These are phyloP conservation scores for Drosophila athabasca DNA, from an alignment of 1,140 invertebrate species.

Conservation along the genomic window DNA sequence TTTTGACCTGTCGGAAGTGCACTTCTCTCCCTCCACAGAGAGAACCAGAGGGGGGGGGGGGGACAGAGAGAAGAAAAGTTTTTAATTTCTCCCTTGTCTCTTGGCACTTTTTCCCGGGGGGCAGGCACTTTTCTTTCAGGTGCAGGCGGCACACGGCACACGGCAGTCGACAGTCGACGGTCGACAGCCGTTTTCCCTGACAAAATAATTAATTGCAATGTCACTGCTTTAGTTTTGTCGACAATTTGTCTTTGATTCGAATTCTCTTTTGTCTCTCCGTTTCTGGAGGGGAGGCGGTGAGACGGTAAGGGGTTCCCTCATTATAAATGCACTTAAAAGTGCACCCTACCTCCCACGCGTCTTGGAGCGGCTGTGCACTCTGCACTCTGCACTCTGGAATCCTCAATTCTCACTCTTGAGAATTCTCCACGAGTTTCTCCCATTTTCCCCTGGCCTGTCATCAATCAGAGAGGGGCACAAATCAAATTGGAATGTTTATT, in stretches of 20 bases:
- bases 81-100: conserved; percentile 81
- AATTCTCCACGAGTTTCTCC: conserved; percentile 10
- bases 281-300: neutral
- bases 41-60: neutral
- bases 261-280: conserved; percentile 36
- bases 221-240: conserved; percentile 63
- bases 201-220: conserved; percentile 78
- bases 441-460: neutral
- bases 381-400: too few species aligned
- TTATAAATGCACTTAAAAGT: conserved; percentile 56
- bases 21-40: conserved; percentile 3
- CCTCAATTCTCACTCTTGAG: neutral
- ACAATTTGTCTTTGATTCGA: conserved; percentile 77
- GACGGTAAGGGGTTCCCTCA: neutral
- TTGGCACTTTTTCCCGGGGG: conserved; percentile 36
- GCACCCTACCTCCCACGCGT: too few species aligned
- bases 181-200: conserved; percentile 40
- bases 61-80: too few species aligned
- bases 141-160: conserved; percentile 14
- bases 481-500: conserved; percentile 57
- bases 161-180: neutral
- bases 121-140: conserved; percentile 17
- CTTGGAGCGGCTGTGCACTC: too few species aligned
- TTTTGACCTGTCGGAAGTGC: conserved; percentile 76
- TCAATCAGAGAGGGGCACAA: conserved; percentile 44